These are phyloP conservation scores for Listronotus oregonensis DNA, from an alignment of 1,140 invertebrate genomes.

Conservation along the genomic window DNA sequence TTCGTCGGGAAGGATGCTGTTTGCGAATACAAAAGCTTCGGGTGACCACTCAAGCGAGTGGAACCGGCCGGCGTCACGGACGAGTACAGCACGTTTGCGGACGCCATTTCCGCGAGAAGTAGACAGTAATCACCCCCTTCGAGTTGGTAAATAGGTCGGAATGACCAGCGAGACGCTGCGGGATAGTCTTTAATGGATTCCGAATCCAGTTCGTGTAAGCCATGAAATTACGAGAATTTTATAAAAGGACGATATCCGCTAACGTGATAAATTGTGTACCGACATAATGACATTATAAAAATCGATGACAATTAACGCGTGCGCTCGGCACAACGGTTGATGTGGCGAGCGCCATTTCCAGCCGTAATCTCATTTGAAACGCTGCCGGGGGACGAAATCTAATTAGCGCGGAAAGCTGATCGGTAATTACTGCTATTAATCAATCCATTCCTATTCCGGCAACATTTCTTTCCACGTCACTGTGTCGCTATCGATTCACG, in stretches of 20 bases:
- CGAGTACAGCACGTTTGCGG: conserved; percentile 46
- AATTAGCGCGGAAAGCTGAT: conserved; percentile 57
- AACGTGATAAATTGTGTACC: conserved; percentile 52
- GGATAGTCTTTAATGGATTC: conserved; percentile 47
- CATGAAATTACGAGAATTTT: too few species aligned
- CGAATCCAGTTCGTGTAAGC: conserved; percentile 10
- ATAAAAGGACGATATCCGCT: conserved; percentile 18
- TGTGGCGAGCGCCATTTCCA: conserved; percentile 53
- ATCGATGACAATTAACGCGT: conserved; percentile 56
- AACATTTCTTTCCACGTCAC: conserved; percentile 45
- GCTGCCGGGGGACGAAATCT: conserved; percentile 54
- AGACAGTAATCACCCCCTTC: conserved; percentile 57
- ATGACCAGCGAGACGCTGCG: conserved; percentile 51
- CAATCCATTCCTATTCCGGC: conserved; percentile 53
- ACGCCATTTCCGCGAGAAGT: conserved; percentile 51
- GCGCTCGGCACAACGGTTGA: conserved; percentile 47
- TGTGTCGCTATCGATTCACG: neutral
- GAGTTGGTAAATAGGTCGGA: conserved; percentile 43
- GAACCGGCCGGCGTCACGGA: conserved; percentile 39
- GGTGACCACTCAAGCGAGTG: conserved; percentile 44
- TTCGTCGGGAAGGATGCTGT: conserved; percentile 25
- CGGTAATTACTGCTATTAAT: conserved; percentile 57
- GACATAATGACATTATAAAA: conserved; percentile 55
- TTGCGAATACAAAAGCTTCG: conserved; percentile 33
- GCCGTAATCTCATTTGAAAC: conserved; percentile 55